Base-by-base conservation (phyloP, 2,797 vertebrate species). In the Notolabrus celidotus region DNA sequence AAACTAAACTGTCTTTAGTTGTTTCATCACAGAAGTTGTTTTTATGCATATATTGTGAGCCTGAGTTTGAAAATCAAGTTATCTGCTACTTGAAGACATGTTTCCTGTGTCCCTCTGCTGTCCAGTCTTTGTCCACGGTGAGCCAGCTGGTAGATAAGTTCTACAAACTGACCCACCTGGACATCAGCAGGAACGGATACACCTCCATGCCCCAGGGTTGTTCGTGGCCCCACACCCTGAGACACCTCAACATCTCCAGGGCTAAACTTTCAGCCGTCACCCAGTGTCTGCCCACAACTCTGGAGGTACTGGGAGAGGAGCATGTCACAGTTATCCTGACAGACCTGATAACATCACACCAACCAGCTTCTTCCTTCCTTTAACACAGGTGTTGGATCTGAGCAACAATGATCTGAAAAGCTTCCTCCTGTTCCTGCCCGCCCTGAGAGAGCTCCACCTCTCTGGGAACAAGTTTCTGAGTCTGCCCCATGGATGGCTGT, bases 401-500 rank as follows among this genome's bases (percentile, higher is more conserved):
- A 89, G 81, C 73, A 19, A 71, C 60, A 91, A 91, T 2, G 19
- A 88, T 25, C 81, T 91, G 0, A 54, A 52, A 10, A 2, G 0
- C 36, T 80, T 91, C 61, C 6, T 2, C 0, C 9, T 84, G 49
- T 0, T 1, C 0, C 73, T 91, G 36, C 87, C 90, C 1, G 22
- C 3, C 20, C 81, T 91, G 42, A 81, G 16, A 17, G 85, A 90
- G 70, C 90, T 91, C 6, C 15, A 87, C 51, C 86, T 91, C 4
- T 77, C 80, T 43, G 87, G 90, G 41, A 91, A 91, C 72, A 91
- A 87, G 80, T 36, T 91, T 7, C 74, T 74, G 19, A 70, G 11
- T 20, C 68, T 91, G 42, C 90, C 88, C 0, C 0, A 16, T 1
- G 88, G 90, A 38, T 0, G 3, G 19, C 8, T 68, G 23, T 80